phyloP scores from a whole-genome alignment of 2,797 vertebrate species.

The Buphagus erythrorhynchus region DNA sequence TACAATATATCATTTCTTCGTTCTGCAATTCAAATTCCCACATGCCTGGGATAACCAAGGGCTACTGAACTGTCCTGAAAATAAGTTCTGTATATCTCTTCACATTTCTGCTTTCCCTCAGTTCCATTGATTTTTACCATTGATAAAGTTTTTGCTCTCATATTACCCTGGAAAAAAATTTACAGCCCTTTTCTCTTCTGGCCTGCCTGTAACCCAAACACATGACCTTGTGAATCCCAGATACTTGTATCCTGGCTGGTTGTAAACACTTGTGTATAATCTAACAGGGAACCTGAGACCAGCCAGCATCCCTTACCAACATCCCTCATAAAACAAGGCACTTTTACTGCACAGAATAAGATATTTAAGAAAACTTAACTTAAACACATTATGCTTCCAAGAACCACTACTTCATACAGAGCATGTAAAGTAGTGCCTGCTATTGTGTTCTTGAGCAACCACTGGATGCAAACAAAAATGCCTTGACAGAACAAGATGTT shows the following conservation, averaged over 20 bases:
- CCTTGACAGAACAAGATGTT: neutral
- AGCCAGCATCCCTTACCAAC: neutral
- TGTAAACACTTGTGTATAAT: neutral
- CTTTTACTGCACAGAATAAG: neutral
- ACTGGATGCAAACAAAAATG: neutral
- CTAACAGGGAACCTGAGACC: neutral
- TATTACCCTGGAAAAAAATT: neutral
- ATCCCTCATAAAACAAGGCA: neutral
- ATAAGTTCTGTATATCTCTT: neutral
- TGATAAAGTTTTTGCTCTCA: neutral
- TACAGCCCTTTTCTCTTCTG: neutral
- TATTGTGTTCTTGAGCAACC: neutral
- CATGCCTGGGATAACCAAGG: neutral
- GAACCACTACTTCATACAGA: neutral
- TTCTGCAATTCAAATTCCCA: neutral
- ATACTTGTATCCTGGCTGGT: neutral
- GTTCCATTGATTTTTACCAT: neutral
- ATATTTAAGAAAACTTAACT: neutral
- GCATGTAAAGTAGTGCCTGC: neutral
- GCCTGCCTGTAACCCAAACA: neutral
- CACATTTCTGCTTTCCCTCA: neutral
- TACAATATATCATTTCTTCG: neutral
- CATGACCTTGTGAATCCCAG: neutral
- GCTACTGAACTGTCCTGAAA: neutral
- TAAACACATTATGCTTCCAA: neutral